Conservation (phyloP, 2,113 vertebrate species). For the Cebidichthys violaceus region DNA sequence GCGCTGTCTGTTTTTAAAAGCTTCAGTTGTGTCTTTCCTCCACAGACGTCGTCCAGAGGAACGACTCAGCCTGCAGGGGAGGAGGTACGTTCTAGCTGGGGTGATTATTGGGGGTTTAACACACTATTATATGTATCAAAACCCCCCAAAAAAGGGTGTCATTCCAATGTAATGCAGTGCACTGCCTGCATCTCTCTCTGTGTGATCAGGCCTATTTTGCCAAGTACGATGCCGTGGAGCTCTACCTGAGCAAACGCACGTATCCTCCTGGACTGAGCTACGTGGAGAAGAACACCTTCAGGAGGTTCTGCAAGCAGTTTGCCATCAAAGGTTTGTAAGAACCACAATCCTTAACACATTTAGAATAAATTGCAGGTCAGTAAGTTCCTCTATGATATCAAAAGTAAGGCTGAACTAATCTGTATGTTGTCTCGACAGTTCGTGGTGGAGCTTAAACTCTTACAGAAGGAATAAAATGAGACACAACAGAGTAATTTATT, state of each 20-base stretch:
- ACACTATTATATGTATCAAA: not conserved
- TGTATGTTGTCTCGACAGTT: too few relatives aligned
- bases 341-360: not conserved
- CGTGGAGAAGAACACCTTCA: conserved; percentile 82
- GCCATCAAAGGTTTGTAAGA: conserved; percentile 59
- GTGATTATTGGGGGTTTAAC: not conserved
- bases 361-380: not conserved
- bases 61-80: conserved; percentile 9
- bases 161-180: not conserved
- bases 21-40: conserved; percentile 1
- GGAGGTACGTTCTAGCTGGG: not conserved
- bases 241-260: conserved; percentile 63
- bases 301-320: conserved; percentile 78
- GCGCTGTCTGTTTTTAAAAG: not conserved
- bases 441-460: too few relatives aligned
- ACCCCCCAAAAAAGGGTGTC: not conserved
- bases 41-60: conserved; percentile 11
- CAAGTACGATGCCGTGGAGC: conserved; percentile 78
- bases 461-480: too few relatives aligned
- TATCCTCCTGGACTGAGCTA: conserved; percentile 76
- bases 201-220: conserved; percentile 70
- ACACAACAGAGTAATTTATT: too few relatives aligned
- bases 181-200: not conserved
- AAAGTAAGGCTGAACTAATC: not conserved
- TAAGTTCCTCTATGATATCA: not conserved